These are phyloP conservation scores for Cranoglanis bouderius DNA, from an alignment of 2,113 vertebrate species.

Conservation along the genomic window DNA sequence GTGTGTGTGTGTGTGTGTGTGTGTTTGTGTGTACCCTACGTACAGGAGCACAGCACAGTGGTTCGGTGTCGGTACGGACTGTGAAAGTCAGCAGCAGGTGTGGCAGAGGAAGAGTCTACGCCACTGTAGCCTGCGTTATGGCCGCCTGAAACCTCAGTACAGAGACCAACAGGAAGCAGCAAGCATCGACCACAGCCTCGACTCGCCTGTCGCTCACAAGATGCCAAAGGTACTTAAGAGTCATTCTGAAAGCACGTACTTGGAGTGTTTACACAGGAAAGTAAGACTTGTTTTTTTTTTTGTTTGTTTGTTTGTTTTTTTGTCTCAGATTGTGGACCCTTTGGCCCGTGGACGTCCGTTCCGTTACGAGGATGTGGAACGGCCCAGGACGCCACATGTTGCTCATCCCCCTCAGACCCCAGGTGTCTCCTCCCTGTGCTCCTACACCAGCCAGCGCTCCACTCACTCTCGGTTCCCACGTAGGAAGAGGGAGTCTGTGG, in stretches of 20 bases:
- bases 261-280: neutral
- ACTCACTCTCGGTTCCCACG: constrained; percentile 75
- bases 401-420: constrained; percentile 79
- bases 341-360: constrained; percentile 89
- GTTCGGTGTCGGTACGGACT: constrained; percentile 89
- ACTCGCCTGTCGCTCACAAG: constrained; percentile 82
- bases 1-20: neutral
- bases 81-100: constrained; percentile 85
- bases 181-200: constrained; percentile 82
- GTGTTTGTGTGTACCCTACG: neutral
- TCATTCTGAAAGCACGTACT: neutral
- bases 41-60: constrained; percentile 87
- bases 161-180: constrained; percentile 80
- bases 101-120: constrained; percentile 91
- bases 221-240: constrained; percentile 83
- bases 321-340: constrained; percentile 86
- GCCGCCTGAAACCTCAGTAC: constrained; percentile 88
- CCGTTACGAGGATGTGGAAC: constrained; percentile 85
- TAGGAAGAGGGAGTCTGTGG: constrained; percentile 89
- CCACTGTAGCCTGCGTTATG: constrained; percentile 92
- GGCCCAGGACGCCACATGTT: constrained; percentile 76
- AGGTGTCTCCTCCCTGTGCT: constrained; percentile 81
- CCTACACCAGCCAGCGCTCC: constrained; percentile 86
- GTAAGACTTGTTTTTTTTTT: neutral
- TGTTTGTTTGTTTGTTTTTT: neutral